Evolutionary conservation across 1,140 invertebrate species (phyloP).

Genomic region (Leucophenga varia): DNA sequence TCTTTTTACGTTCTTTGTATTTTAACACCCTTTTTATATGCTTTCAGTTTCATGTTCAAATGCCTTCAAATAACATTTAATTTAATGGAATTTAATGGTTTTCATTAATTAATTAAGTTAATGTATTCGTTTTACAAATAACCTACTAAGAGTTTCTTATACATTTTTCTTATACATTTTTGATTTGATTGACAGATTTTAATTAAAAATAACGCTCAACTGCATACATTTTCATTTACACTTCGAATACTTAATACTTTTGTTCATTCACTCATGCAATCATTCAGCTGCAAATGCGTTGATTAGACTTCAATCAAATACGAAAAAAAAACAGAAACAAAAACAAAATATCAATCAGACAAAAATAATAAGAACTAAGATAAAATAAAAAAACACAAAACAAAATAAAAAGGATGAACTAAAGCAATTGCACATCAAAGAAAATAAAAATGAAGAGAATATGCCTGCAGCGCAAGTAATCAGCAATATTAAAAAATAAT

Average conservation of each 20-base stretch:
- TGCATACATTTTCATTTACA: constrained; percentile 47
- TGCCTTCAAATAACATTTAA: no score
- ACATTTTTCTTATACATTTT: no score
- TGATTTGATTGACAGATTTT: no score
- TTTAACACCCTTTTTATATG: no score
- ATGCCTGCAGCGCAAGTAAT: background rate
- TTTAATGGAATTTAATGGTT: no score
- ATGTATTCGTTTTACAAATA: no score
- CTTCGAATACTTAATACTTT: constrained; percentile 31
- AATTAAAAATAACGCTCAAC: no score
- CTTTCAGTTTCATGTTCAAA: no score
- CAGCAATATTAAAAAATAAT: no score
- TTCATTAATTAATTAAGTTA: no score
- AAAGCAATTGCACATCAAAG: constrained; percentile 10
- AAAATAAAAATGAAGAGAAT: constrained; percentile 14
- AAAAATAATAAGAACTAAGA: constrained; percentile 44
- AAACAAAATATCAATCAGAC: constrained; percentile 44
- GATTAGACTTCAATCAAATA: constrained; percentile 51
- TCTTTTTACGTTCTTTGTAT: no score
- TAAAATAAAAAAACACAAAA: constrained; percentile 13
- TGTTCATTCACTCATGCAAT: constrained; percentile 14
- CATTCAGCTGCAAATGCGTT: constrained; percentile 44
- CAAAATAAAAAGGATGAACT: constrained; percentile 5
- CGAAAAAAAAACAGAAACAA: constrained; percentile 51
- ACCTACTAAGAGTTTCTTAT: no score